phyloP scores from a whole-genome alignment of 2,888 invertebrate genomes.

The Trichopoda pennipes region DNA sequence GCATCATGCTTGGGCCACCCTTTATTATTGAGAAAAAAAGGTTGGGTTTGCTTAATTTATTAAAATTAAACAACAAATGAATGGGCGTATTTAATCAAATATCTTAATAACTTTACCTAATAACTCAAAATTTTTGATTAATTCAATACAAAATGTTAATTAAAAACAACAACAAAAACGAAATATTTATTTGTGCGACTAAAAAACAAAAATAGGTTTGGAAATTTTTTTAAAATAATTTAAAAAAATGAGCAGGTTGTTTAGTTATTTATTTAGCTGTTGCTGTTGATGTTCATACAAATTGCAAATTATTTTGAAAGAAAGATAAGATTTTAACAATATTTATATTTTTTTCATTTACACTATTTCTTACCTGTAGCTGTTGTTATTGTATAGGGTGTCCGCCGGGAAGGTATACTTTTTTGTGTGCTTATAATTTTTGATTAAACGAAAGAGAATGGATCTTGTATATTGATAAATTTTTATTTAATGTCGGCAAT shows the following conservation, averaged over 20 bases:
- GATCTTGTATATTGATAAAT: too few species aligned
- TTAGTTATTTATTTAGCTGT: slow-evolving; percentile 21
- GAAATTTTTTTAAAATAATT: slow-evolving; percentile 29
- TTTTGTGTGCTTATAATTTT: too few species aligned
- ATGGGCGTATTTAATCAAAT: too few species aligned
- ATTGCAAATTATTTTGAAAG: slow-evolving; percentile 24
- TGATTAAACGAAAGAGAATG: too few species aligned
- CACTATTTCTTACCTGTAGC: slow-evolving; percentile 21
- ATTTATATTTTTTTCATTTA: slow-evolving; percentile 18
- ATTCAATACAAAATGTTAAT: neutral
- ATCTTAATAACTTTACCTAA: too few species aligned
- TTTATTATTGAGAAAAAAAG: too few species aligned
- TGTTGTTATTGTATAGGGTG: slow-evolving; percentile 5
- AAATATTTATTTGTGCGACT: neutral
- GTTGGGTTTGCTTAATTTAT: too few species aligned
- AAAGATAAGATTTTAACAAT: slow-evolving; percentile 57
- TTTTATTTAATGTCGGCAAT: too few species aligned
- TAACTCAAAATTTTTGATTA: neutral
- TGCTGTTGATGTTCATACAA: slow-evolving; percentile 3
- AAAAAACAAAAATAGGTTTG: neutral
- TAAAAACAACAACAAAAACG: too few species aligned
- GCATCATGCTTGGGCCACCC: too few species aligned
- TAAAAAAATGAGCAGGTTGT: slow-evolving; percentile 46
- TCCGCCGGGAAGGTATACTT: too few species aligned
- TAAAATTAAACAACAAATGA: too few species aligned